Evolutionary conservation across 35 echinoderm and acorn worm species (phyloP), one percentile per base, ranked within the genome.

Genomic region (Heliocidaris tuberculata): DNA sequence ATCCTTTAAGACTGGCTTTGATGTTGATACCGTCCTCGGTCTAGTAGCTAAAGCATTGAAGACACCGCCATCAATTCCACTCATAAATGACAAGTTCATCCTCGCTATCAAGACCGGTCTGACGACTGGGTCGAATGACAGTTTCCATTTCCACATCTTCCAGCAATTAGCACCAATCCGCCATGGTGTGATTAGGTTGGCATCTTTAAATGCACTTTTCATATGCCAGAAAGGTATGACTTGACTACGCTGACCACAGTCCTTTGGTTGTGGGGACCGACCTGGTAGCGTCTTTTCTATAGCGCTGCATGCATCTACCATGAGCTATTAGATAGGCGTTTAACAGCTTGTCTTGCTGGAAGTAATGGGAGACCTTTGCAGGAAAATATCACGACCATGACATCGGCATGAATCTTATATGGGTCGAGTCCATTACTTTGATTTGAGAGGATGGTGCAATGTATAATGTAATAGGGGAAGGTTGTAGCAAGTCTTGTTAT

Each of bases 321-420:
- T 78, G 8, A 78, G 65, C 65, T 24, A 27, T 78, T 78, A n/a
- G 21, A 78, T 78, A 78, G 65, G 65, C 65, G 65, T 78, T 78
- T 27, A 78, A n/a, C 52, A 56, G 52, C 52, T 56, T 78, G 21
- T 78, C 7, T 78, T 0, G 65, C 27, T 78, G 65, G 21, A 78
- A 78, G 65, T 78, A 78, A 78, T 78, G 65, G 65, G 21, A n/a
- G 65, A 78, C 65, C 65, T 78, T 78, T 78, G 65, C 21, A 78
- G 65, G 17, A 19, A n/a, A 78, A 78, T 78, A 78, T 78, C 65
- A 78, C 65, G 65, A 24, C 65, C 65, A 78, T 78, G 65, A 78
- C 65, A 27, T 24, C 17, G 65, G 65, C 65, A n/a, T 78, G 65
- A n/a, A 78, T 27, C 65, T 24, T 56, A 56, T 9, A 15, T 21